Evolutionary conservation across 2,888 invertebrate genomes (phyloP).

Genomic region (Oxycera nigricornis): DNA sequence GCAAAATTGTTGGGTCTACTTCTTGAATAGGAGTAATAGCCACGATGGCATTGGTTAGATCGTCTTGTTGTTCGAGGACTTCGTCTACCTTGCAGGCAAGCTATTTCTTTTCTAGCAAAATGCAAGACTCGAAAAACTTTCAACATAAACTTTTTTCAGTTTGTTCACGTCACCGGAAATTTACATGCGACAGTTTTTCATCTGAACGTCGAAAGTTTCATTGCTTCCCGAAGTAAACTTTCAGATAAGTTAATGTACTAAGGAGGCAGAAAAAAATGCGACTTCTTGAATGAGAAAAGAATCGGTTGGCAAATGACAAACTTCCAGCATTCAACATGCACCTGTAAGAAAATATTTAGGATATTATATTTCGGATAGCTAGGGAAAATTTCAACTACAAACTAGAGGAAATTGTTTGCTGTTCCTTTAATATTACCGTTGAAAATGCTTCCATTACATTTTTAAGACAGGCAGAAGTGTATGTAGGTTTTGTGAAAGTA

Average conservation of each 20-base stretch:
- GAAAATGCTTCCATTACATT: no score
- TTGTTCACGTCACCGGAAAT: slow-evolving; percentile 38
- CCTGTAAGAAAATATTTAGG: no score
- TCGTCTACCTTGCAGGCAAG: slow-evolving; percentile 4
- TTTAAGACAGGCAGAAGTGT: no score
- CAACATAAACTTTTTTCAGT: slow-evolving; percentile 36
- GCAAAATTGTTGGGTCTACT: background rate
- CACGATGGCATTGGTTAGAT: background rate
- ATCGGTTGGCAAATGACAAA: slow-evolving; percentile 7
- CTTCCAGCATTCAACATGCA: background rate
- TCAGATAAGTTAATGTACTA: slow-evolving; percentile 16
- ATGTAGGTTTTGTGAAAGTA: no score
- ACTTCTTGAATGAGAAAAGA: background rate
- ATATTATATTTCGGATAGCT: no score
- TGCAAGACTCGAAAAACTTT: slow-evolving; percentile 26
- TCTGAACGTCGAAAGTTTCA: slow-evolving; percentile 29
- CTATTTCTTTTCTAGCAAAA: slow-evolving; percentile 11
- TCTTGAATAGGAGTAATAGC: background rate
- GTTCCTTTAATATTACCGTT: no score
- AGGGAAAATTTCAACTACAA: no score
- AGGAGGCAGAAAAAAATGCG: background rate
- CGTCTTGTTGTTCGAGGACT: slow-evolving; percentile 17
- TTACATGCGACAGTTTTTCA: slow-evolving; percentile 39
- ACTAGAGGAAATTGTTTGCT: no score
- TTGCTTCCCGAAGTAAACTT: slow-evolving; percentile 11